Evolutionary conservation across 2,888 invertebrate species (phyloP).

Genomic region (Philaethria dido): DNA sequence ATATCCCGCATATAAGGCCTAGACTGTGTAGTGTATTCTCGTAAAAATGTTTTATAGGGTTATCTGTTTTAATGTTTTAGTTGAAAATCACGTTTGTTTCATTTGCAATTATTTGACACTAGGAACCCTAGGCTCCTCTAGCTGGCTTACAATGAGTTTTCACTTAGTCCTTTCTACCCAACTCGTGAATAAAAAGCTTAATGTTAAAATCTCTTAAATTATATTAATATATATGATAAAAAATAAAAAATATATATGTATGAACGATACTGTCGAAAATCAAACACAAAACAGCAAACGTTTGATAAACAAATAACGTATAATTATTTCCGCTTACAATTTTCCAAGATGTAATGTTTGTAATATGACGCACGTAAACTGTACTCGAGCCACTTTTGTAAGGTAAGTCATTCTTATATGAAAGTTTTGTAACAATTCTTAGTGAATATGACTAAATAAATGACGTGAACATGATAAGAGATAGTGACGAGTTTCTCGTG

Average conservation of each 20-base stretch:
- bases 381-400: conserved; percentile 19
- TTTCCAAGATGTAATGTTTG: conserved; percentile 11
- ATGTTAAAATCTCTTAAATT: too few species aligned
- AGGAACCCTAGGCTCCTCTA: too few species aligned
- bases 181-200: too few species aligned
- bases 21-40: not conserved
- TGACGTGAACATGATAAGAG: conserved; percentile 4
- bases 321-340: conserved; percentile 19
- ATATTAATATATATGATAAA: too few species aligned
- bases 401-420: conserved; percentile 33
- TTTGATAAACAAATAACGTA: conserved; percentile 6
- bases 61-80: too few species aligned
- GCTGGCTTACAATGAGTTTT: too few species aligned
- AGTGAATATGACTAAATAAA: conserved; percentile 11
- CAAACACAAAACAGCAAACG: not conserved
- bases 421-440: conserved; percentile 18
- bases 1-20: not conserved
- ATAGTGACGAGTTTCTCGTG: not conserved
- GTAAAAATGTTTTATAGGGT: too few species aligned
- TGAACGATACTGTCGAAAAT: not conserved
- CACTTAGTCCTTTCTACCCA: too few species aligned
- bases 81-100: too few species aligned
- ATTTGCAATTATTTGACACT: too few species aligned
- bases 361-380: conserved; percentile 35
- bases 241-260: too few species aligned